phyloP scores from a whole-genome alignment of 2,113 vertebrate species.

The Zootoca vivipara region DNA sequence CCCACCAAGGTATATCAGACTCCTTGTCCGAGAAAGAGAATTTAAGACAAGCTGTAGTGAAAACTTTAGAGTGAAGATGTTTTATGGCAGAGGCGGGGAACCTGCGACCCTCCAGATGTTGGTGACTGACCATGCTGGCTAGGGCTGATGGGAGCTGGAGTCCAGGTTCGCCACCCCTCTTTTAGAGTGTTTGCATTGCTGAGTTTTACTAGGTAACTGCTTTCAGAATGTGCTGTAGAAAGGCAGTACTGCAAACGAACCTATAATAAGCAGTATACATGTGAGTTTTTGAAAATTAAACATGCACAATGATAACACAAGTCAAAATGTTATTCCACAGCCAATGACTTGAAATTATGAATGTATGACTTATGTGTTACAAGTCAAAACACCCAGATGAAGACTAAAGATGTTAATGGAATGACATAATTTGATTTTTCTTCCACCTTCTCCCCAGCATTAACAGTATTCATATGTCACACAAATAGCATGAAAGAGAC shows the following conservation, averaged over 20 bases:
- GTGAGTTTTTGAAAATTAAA: too few relatives aligned
- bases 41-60: background rate
- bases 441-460: background rate
- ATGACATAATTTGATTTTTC: background rate
- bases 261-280: background rate
- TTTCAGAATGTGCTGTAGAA: background rate
- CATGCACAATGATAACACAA: too few relatives aligned
- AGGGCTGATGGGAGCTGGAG: too few relatives aligned
- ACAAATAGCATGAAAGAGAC: constrained; percentile 2
- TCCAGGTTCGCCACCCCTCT: background rate
- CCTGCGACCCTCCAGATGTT: too few relatives aligned
- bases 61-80: background rate
- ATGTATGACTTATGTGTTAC: too few relatives aligned
- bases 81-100: background rate
- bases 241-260: background rate
- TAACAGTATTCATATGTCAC: constrained; percentile 16
- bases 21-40: background rate
- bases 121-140: too few relatives aligned
- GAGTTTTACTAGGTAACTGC: background rate
- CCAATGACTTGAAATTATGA: too few relatives aligned
- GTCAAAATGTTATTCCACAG: too few relatives aligned
- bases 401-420: background rate
- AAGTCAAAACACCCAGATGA: too few relatives aligned
- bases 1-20: background rate
- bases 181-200: background rate